phyloP scores from a whole-genome alignment of 2,888 invertebrate species.

The Sesia bembeciformis region DNA sequence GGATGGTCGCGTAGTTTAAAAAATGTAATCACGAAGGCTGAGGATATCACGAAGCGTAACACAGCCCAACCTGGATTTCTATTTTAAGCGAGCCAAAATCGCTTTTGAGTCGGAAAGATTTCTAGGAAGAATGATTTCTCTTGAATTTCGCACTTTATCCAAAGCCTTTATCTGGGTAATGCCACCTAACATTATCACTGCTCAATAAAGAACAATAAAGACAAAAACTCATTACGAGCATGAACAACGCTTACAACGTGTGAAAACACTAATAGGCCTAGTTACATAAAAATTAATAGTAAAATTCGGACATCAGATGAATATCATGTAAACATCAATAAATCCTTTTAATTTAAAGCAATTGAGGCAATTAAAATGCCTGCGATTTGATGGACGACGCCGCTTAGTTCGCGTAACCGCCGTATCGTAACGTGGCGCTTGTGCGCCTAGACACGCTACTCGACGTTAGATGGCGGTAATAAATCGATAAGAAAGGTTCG shows the following conservation, averaged over 20 bases:
- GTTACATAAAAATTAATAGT: constrained; percentile 24
- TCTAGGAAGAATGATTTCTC: too few relatives aligned
- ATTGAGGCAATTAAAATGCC: constrained; percentile 47
- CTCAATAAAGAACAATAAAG: too few relatives aligned
- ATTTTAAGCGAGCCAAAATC: too few relatives aligned
- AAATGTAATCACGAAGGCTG: too few relatives aligned
- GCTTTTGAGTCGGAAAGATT: too few relatives aligned
- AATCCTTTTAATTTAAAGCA: constrained; percentile 59
- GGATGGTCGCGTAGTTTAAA: too few relatives aligned
- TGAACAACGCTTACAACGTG: not conserved
- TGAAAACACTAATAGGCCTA: not conserved
- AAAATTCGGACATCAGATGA: not conserved
- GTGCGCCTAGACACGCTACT: constrained; percentile 33
- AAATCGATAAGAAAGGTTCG: constrained; percentile 22
- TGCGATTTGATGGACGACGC: constrained; percentile 38
- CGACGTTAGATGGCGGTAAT: constrained; percentile 48
- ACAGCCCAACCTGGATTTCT: too few relatives aligned
- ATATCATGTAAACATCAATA: constrained; percentile 41
- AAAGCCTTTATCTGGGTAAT: too few relatives aligned
- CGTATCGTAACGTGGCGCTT: constrained; percentile 37
- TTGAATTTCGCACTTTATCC: too few relatives aligned
- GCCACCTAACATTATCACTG: too few relatives aligned
- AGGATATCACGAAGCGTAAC: too few relatives aligned
- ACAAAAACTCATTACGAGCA: too few relatives aligned
- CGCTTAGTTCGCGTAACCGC: constrained; percentile 24